phyloP scores from a whole-genome alignment of 2,797 vertebrate genomes.

The Lithobates pipiens region DNA sequence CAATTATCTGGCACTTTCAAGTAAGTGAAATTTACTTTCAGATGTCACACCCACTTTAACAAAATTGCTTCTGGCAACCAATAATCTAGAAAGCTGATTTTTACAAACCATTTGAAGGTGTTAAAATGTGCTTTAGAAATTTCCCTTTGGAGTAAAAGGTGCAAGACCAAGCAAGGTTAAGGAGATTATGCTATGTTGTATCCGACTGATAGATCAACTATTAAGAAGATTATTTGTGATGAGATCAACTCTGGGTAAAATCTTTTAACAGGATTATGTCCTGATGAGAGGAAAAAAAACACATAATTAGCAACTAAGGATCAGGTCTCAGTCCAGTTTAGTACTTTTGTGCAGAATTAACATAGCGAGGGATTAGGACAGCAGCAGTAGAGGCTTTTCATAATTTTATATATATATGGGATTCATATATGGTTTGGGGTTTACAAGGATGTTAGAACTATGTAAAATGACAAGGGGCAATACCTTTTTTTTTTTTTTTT shows the following conservation, averaged over 20 bases:
- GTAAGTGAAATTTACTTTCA: neutral
- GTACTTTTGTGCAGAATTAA: conserved; percentile 28
- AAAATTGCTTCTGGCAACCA: neutral
- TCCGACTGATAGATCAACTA: conserved; percentile 59
- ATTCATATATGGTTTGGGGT: neutral
- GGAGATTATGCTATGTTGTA: conserved; percentile 53
- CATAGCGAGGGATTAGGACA: conserved; percentile 1
- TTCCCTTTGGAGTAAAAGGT: conserved; percentile 44
- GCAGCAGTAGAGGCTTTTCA: neutral
- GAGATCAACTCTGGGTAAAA: conserved; percentile 54
- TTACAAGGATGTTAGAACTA: neutral
- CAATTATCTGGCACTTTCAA: neutral
- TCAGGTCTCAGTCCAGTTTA: conserved; percentile 45
- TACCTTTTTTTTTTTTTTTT: too few species aligned
- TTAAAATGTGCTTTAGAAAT: conserved; percentile 39
- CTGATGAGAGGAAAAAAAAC: conserved; percentile 38
- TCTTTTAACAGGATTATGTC: conserved; percentile 59
- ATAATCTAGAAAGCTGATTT: conserved; percentile 3
- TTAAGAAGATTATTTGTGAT: conserved; percentile 61
- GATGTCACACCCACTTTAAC: neutral
- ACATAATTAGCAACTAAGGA: conserved; percentile 56
- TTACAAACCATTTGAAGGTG: conserved; percentile 22
- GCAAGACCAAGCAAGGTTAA: conserved; percentile 56
- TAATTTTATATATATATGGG: neutral
- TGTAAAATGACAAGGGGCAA: neutral